Conservation (phyloP, 2,888 invertebrate species). For the Aleiodes alternator region DNA sequence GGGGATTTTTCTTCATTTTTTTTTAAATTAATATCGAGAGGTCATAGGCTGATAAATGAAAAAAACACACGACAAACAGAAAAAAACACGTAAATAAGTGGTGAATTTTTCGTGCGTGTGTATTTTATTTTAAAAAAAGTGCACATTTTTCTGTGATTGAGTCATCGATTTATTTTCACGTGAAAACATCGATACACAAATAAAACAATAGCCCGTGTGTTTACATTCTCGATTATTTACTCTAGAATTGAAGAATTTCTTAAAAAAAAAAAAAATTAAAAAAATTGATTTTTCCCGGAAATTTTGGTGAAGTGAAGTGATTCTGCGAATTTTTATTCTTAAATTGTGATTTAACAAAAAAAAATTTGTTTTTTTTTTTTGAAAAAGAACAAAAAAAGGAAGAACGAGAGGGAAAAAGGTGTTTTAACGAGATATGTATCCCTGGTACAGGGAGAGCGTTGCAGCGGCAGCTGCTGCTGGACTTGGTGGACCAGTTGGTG, state of each 20-base stretch:
- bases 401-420: background rate
- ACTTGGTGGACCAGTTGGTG: slow-evolving; percentile 74
- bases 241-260: background rate
- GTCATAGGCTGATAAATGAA: slow-evolving; percentile 19
- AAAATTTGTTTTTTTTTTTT: background rate
- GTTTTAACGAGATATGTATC: slow-evolving; percentile 76
- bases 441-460: slow-evolving; percentile 80
- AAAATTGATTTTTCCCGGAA: background rate
- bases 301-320: background rate
- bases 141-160: slow-evolving; percentile 5
- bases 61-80: background rate
- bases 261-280: background rate
- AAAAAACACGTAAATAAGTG: background rate
- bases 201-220: background rate
- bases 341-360: background rate
- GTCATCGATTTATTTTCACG: slow-evolving; percentile 4
- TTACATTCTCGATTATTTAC: background rate
- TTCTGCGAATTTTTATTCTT: background rate
- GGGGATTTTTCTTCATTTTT: background rate
- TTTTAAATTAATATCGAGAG: background rate
- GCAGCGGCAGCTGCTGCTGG: slow-evolving; percentile 77
- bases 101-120: background rate
- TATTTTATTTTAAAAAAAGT: background rate
- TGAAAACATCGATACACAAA: background rate
- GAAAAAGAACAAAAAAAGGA: background rate